These are phyloP conservation scores for Forbesichthys papilliferus DNA, from an alignment of 2,113 vertebrate genomes.

Conservation along the genomic window DNA sequence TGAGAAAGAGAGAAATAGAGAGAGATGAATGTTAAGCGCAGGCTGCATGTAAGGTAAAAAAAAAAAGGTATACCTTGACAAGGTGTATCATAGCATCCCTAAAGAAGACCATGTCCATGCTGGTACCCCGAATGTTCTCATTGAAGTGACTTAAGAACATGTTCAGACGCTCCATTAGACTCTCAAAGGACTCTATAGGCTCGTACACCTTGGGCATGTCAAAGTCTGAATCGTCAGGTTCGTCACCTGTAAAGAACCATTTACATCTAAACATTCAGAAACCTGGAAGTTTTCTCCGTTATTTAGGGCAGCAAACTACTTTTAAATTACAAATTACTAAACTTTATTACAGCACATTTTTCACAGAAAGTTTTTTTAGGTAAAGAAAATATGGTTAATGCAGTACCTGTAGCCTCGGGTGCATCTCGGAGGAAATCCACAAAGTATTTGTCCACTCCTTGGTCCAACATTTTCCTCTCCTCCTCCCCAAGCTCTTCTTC, in stretches of 20 bases:
- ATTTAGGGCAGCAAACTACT: too few species aligned
- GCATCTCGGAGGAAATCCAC: constrained; percentile 91
- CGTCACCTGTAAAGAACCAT: constrained; percentile 77
- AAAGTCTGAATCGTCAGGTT: constrained; percentile 79
- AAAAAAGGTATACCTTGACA: constrained; percentile 82
- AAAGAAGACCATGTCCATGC: constrained; percentile 95
- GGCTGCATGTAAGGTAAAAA: not conserved
- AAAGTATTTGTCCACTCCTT: constrained; percentile 82
- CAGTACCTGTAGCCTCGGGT: constrained; percentile 83
- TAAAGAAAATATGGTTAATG: too few species aligned
- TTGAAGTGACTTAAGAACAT: constrained; percentile 87
- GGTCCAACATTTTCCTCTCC: constrained; percentile 64
- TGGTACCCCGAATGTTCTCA: constrained; percentile 84
- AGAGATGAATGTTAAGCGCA: not conserved
- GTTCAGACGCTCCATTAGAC: constrained; percentile 83
- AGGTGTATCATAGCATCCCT: constrained; percentile 91
- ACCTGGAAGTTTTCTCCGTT: not conserved
- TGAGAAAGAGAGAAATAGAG: not conserved
- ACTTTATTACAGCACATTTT: too few species aligned
- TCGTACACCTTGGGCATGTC: constrained; percentile 91
- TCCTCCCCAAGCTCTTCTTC: constrained; percentile 78
- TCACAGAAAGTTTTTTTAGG: too few species aligned
- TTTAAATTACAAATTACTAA: too few species aligned
- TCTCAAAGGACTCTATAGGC: constrained; percentile 81
- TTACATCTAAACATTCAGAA: not conserved